phyloP scores from a whole-genome alignment of 2,797 vertebrate genomes.

The Spinus olivaceus region DNA sequence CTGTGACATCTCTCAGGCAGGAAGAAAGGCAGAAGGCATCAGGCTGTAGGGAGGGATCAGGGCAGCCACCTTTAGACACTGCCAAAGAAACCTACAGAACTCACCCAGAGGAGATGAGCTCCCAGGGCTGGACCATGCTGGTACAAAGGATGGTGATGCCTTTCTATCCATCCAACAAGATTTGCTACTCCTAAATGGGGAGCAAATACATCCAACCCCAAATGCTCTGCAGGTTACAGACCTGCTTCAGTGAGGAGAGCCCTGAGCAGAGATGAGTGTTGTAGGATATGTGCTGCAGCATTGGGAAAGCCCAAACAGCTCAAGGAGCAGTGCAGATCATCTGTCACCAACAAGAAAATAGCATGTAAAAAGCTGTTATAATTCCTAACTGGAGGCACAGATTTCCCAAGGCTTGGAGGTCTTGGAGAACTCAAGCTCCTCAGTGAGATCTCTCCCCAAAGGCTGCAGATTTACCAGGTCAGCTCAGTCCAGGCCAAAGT shows the following conservation, averaged over 20 bases:
- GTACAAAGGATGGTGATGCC: not conserved
- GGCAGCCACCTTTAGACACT: not conserved
- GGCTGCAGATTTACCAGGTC: not conserved
- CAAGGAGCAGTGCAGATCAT: not conserved
- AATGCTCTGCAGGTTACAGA: not conserved
- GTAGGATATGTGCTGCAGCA: not conserved
- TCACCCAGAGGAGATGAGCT: not conserved
- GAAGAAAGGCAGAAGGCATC: not conserved
- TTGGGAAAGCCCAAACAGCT: not conserved
- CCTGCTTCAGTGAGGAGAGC: not conserved
- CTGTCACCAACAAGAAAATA: not conserved
- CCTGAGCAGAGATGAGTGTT: not conserved
- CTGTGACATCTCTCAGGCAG: not conserved
- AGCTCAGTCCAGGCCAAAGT: not conserved
- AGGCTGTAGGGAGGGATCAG: not conserved
- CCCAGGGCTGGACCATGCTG: not conserved
- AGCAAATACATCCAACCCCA: not conserved
- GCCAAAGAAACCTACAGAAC: not conserved
- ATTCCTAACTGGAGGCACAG: not conserved
- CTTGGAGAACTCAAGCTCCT: accelerated
- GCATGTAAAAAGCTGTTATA: not conserved
- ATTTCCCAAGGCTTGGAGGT: not conserved
- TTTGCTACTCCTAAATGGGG: not conserved
- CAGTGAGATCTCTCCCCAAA: not conserved
- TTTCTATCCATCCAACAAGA: not conserved